A percentile compares a stretch with the other conserved stretches of the same genome.
Conservation (phyloP, 2,888 invertebrate species). For the Lithosia quadra region DNA sequence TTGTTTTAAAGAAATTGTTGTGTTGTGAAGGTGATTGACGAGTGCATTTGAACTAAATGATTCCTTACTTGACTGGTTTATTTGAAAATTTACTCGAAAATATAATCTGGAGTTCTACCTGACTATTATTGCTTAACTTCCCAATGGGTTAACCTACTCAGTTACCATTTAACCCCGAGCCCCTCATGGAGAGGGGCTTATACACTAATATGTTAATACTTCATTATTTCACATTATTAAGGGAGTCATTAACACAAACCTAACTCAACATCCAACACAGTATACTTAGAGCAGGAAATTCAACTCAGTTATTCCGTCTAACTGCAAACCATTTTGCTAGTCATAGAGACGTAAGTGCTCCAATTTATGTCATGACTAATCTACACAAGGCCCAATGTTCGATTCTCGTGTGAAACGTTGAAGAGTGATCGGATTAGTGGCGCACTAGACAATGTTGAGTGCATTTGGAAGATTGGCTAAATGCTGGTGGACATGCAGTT, state of each 20-base stretch:
- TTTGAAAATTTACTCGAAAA: background rate
- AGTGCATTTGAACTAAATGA: background rate
- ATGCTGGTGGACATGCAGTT: conserved; percentile 20
- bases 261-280: background rate
- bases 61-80: background rate
- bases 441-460: conserved; percentile 24
- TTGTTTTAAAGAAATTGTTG: background rate
- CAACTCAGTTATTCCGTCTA: conserved; percentile 22
- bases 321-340: conserved; percentile 53
- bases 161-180: too few relatives aligned
- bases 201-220: background rate
- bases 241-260: too few relatives aligned
- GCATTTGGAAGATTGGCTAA: conserved; percentile 30
- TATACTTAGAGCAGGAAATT: background rate
- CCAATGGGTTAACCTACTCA: too few relatives aligned
- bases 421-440: conserved; percentile 70
- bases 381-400: conserved; percentile 59
- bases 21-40: background rate
- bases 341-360: conserved; percentile 63
- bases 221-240: background rate
- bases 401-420: conserved; percentile 61
- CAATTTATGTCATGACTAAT: conserved; percentile 68
- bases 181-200: too few relatives aligned
- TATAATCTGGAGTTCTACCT: background rate
- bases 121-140: too few relatives aligned